Conservation (phyloP, 2,888 invertebrate genomes). For the Pammene aurita region DNA sequence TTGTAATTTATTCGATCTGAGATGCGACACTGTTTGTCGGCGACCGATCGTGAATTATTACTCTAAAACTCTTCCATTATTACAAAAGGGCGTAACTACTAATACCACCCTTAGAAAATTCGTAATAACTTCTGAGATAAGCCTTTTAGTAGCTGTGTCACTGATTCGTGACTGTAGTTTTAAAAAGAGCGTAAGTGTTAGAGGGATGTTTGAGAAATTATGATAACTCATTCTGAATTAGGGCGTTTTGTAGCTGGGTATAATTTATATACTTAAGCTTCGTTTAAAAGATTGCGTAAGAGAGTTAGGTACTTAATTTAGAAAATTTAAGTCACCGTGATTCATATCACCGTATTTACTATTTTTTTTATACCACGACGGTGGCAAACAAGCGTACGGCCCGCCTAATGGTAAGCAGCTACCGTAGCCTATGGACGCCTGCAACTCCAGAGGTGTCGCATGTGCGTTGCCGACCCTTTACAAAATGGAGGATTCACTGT, state of each 20-base stretch:
- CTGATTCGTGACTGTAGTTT: not conserved
- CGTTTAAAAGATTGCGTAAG: not conserved
- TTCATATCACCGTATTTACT: too few species aligned
- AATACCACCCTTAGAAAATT: not conserved
- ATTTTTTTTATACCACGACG: too few species aligned
- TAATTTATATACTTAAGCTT: not conserved
- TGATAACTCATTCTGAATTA: not conserved
- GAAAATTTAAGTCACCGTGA: not conserved
- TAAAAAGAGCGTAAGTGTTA: not conserved
- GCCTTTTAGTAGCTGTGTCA: not conserved
- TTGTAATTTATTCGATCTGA: conserved; percentile 78
- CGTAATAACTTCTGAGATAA: not conserved
- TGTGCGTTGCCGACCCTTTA: too few species aligned
- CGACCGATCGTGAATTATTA: conserved; percentile 52
- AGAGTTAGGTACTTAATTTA: not conserved
- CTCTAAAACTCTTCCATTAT: not conserved
- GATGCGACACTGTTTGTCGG: conserved; percentile 63
- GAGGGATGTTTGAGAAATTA: not conserved
- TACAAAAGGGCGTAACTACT: not conserved
- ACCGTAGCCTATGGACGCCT: too few species aligned
- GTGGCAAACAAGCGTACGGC: too few species aligned
- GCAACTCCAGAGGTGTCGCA: too few species aligned
- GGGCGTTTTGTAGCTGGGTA: not conserved
- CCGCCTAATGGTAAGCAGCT: too few species aligned
- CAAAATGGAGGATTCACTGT: too few species aligned